Evolutionary conservation across 2,888 invertebrate species (phyloP).

Genomic region (Periphyllus acericola): DNA sequence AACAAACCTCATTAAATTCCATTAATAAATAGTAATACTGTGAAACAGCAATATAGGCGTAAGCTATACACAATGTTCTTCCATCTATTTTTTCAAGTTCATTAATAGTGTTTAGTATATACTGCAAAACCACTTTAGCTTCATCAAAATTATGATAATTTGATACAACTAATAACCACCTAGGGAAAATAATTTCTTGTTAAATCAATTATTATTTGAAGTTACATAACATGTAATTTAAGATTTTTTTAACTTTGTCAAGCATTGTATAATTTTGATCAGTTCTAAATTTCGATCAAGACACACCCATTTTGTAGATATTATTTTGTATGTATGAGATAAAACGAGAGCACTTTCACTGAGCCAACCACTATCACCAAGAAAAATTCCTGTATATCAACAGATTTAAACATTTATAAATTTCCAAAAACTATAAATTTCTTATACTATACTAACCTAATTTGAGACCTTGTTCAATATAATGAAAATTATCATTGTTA

Average conservation of each 20-base stretch:
- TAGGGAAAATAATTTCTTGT: conserved; percentile 9
- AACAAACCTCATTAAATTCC: conserved; percentile 46
- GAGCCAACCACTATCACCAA: conserved; percentile 90
- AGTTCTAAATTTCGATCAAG: conserved; percentile 72
- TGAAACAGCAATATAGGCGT: conserved; percentile 49
- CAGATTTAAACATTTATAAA: neutral
- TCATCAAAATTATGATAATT: conserved; percentile 51
- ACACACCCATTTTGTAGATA: conserved; percentile 69
- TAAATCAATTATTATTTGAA: conserved; percentile 26
- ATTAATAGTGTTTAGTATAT: neutral
- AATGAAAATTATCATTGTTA: neutral
- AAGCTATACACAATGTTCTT: conserved; percentile 26
- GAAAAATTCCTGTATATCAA: conserved; percentile 75
- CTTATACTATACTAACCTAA: conserved; percentile 34
- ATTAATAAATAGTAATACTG: conserved; percentile 49
- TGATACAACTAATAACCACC: conserved; percentile 46
- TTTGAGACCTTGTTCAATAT: conserved; percentile 40
- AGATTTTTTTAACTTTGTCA: conserved; percentile 76
- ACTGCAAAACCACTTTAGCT: conserved; percentile 36
- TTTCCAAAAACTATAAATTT: neutral
- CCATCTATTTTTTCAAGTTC: conserved; percentile 17
- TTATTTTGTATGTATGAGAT: conserved; percentile 77
- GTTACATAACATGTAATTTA: neutral
- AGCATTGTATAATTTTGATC: conserved; percentile 81
- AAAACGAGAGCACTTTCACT: conserved; percentile 73